Percentiles rank a stretch among this genome's conserved stretches.
Evolutionary conservation across 2,797 vertebrate genomes (phyloP).

Genomic region (Lutjanus campechanus): DNA sequence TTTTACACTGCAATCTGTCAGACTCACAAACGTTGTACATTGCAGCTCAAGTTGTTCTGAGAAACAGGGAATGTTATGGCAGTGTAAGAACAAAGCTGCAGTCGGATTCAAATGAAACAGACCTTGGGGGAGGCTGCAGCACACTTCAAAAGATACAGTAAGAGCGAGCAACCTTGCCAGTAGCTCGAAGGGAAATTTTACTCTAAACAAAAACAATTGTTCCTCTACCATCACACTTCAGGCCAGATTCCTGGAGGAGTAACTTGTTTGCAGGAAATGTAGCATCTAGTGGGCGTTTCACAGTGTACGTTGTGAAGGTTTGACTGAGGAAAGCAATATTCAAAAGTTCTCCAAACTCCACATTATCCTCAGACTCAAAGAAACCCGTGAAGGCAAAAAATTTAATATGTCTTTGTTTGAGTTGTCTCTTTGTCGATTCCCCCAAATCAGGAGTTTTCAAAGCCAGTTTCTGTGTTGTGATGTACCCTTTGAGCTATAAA

Average conservation of each 20-base stretch:
- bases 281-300: constrained; percentile 44
- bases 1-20: constrained; percentile 50
- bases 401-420: background rate
- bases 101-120: constrained; percentile 52
- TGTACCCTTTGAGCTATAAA: too few relatives aligned
- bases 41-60: constrained; percentile 51
- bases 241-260: constrained; percentile 59
- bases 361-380: background rate
- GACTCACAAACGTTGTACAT: constrained; percentile 39
- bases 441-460: background rate
- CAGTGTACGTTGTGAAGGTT: background rate
- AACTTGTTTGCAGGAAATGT: constrained; percentile 47
- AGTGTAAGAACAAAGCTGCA: constrained; percentile 61
- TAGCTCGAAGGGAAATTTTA: constrained; percentile 63
- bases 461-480: background rate
- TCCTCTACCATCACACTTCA: constrained; percentile 48
- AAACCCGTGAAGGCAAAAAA: background rate
- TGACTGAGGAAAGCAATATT: constrained; percentile 8
- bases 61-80: constrained; percentile 31
- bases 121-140: constrained; percentile 60
- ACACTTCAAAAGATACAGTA: constrained; percentile 71
- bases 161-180: constrained; percentile 51
- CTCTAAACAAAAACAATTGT: constrained; percentile 70
- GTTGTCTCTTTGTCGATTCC: background rate
- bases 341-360: constrained; percentile 17